Conservation (phyloP, 2,113 vertebrate species). For the Malurus elegans region DNA sequence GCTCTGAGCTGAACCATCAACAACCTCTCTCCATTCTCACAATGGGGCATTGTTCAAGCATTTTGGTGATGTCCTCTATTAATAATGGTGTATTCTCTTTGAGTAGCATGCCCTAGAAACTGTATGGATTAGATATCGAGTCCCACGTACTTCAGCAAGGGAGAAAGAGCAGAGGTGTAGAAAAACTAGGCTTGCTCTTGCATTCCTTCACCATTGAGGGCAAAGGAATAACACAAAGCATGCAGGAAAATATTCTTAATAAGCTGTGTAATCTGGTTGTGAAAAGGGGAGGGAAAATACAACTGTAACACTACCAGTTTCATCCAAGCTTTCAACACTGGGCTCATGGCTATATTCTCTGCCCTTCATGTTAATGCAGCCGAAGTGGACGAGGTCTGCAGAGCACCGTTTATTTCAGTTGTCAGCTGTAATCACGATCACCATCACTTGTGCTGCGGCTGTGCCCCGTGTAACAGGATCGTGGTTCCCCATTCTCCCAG, state of each 20-base stretch:
- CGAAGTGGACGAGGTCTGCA: not conserved
- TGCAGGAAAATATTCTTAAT: conserved; percentile 12
- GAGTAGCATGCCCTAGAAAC: conserved; percentile 6
- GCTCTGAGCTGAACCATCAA: not conserved
- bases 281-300: not conserved
- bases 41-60: conserved; percentile 29
- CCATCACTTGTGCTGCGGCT: not conserved
- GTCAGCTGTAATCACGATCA: conserved; percentile 18
- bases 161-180: not conserved
- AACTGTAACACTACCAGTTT: not conserved
- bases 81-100: conserved; percentile 36
- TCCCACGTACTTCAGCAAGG: not conserved
- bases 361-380: not conserved
- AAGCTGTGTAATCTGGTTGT: not conserved
- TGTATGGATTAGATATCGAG: not conserved
- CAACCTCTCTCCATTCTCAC: not conserved
- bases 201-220: not conserved
- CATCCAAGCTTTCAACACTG: not conserved
- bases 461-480: not conserved
- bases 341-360: not conserved
- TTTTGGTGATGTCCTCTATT: conserved; percentile 1
- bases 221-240: not conserved
- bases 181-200: not conserved
- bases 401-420: not conserved
- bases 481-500: not conserved